Evolutionary conservation across 2,888 invertebrate species (phyloP).

Genomic region (Chaetogeoica ovagalla): DNA sequence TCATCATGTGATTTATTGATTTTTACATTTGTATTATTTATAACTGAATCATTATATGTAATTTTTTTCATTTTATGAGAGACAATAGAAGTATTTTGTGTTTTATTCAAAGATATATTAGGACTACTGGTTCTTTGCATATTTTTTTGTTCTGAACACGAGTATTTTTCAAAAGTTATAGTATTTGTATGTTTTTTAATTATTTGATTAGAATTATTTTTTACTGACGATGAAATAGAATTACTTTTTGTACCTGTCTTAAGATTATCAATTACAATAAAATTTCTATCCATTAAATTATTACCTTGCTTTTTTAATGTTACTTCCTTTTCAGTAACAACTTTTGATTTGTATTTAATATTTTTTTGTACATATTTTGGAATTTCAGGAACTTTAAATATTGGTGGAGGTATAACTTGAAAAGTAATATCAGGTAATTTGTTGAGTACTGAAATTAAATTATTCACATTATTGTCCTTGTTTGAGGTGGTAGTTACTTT

Average conservation of each 20-base stretch:
- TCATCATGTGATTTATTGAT: neutral
- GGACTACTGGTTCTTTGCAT: slow-evolving; percentile 17
- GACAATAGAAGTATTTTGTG: neutral
- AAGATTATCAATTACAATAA: neutral
- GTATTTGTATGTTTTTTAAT: neutral
- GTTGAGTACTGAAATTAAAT: slow-evolving; percentile 13
- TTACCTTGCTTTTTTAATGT: neutral
- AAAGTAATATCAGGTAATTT: slow-evolving; percentile 17
- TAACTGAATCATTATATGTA: neutral
- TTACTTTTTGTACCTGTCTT: neutral
- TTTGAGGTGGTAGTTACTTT: neutral
- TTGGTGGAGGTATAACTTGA: neutral
- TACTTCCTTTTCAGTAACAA: neutral
- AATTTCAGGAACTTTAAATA: slow-evolving; percentile 24
- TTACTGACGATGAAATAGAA: neutral
- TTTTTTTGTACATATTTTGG: neutral
- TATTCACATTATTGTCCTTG: neutral
- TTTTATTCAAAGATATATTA: neutral
- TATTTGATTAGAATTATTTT: neutral
- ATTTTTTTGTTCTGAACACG: neutral
- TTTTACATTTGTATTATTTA: neutral
- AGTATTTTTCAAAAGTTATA: neutral
- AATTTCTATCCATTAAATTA: neutral
- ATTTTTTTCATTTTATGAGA: neutral
- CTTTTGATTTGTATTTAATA: neutral